These are phyloP conservation scores for Ferdinandea cuprea DNA, from an alignment of 2,888 invertebrate species.

Conservation along the genomic window DNA sequence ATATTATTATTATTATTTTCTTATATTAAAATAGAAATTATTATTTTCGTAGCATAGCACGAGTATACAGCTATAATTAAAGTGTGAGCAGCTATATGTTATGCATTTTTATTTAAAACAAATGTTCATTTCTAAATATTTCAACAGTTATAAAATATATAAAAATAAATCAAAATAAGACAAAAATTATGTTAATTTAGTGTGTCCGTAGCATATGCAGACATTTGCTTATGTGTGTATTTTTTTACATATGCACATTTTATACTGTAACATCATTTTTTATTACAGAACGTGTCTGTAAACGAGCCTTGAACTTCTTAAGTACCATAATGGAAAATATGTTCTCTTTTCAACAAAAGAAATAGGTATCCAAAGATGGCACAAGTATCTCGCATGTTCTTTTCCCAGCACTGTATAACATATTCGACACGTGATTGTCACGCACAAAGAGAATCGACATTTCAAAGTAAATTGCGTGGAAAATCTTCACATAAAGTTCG, in stretches of 20 bases:
- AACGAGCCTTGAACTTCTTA: slow-evolving; percentile 45
- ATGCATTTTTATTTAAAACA: no score
- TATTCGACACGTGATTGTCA: slow-evolving; percentile 48
- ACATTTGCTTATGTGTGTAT: neutral
- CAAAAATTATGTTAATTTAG: no score
- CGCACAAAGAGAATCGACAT: slow-evolving; percentile 32
- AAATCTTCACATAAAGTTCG: slow-evolving; percentile 48
- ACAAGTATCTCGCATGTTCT: slow-evolving; percentile 25
- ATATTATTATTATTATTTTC: no score
- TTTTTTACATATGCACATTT: neutral
- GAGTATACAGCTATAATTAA: no score
- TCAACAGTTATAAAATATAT: no score
- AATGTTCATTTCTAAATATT: no score
- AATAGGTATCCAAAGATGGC: slow-evolving; percentile 19
- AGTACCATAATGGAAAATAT: slow-evolving; percentile 30
- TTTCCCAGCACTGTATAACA: slow-evolving; percentile 1
- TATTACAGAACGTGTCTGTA: slow-evolving; percentile 36
- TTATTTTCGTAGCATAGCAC: no score
- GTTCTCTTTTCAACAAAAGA: neutral
- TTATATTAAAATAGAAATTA: no score
- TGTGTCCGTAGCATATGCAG: no score
- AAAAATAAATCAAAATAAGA: no score
- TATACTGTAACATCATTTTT: slow-evolving; percentile 4
- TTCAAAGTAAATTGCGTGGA: slow-evolving; percentile 48
- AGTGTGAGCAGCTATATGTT: no score